Evolutionary conservation across 2,888 invertebrate genomes (phyloP), one percentile per base, ranked within the genome.

Genomic region (Drosophila greeni): DNA sequence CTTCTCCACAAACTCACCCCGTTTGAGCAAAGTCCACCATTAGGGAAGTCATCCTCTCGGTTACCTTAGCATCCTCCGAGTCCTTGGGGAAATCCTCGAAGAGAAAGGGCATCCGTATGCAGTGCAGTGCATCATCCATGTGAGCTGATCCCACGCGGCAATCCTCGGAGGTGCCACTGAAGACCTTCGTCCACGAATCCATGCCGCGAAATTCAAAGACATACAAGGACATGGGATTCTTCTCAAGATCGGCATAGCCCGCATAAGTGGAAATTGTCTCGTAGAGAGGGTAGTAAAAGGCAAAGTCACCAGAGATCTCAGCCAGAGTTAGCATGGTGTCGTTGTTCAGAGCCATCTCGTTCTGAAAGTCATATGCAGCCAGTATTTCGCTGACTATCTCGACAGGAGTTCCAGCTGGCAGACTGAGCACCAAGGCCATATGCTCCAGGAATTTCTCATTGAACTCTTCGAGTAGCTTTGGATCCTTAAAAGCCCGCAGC

Each of bases 81-180:
- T 76, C 73, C 23, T 71, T 70, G 5, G 75, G 69, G 45, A 89
- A 86, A 20, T 85, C 82, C 3, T 78, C 64, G 83, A 84, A 74
- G 52, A 90, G 86, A 2, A 88, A 9, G 0, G 89, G 86, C 23
- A 89, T 84, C 39, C 86, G 85, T 64, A 91, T 89, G 7, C 90
- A 81, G 66, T 91, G 90, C n/a, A 90, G 68, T 9, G 90, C 79
- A 73, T 91, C 91, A 74, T 91, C 91, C 70, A 90, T 88, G 73
- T 91, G 91, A 2, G 86, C 85, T 2, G 88, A 86, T 9, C 86
- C 85, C 45, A 82, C 74, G 11, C 83, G 64, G 3, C 67, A 76
- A 1, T 57, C 36, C 18, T 51, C 69, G 0, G 43, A 33, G 5
- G 62, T 65, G 1, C 48, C 60, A 5, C 55, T 37, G 11, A 60